These are phyloP conservation scores for Dynastes tityus DNA, from an alignment of 2,888 invertebrate species.

Conservation along the genomic window DNA sequence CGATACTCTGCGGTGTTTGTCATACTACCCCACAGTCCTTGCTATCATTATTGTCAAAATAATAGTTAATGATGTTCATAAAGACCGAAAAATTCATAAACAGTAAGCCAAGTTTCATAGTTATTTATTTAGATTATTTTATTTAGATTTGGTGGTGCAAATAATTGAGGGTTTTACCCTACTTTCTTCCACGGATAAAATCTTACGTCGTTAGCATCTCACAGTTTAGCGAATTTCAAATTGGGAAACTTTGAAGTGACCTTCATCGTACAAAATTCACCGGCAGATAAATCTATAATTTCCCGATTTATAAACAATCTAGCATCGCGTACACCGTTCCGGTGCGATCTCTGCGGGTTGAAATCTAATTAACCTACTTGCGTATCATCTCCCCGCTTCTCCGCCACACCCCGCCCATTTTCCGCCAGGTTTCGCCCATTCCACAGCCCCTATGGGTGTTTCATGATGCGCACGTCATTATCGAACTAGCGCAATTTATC, in stretches of 20 bases:
- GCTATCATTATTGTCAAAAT: too few species aligned
- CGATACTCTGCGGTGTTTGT: too few species aligned
- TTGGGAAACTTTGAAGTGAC: not conserved
- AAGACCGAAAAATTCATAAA: too few species aligned
- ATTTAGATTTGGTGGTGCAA: too few species aligned
- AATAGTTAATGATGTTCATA: too few species aligned
- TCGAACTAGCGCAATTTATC: slow-evolving; percentile 13
- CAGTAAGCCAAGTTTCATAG: too few species aligned
- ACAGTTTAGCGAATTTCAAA: not conserved
- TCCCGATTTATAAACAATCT: slow-evolving; percentile 23
- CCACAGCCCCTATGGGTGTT: not conserved
- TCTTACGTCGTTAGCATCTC: too few species aligned
- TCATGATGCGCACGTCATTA: not conserved
- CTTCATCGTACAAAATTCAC: not conserved
- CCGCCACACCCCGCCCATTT: not conserved
- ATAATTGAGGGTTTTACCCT: too few species aligned
- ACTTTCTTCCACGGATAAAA: too few species aligned
- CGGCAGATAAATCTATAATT: slow-evolving; percentile 15
- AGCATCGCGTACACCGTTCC: not conserved
- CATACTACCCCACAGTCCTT: too few species aligned
- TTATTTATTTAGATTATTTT: too few species aligned
- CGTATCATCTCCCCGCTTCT: not conserved
- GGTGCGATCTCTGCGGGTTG: slow-evolving; percentile 7
- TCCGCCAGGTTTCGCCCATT: not conserved
- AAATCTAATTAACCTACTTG: slow-evolving; percentile 23